phyloP scores from a whole-genome alignment of 2,888 invertebrate genomes.

The Athripsodes cinereus region DNA sequence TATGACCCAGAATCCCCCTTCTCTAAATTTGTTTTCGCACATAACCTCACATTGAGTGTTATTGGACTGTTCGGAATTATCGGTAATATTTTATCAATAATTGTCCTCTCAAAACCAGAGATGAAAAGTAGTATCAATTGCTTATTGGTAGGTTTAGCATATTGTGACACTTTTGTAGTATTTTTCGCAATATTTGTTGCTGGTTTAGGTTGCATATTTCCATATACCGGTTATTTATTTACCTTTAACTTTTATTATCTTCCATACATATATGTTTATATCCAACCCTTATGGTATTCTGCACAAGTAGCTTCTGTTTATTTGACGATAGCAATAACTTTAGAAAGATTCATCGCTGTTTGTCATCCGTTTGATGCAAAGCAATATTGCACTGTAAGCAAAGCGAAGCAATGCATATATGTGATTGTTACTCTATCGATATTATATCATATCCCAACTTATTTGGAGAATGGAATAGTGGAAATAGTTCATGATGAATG shows the following conservation, averaged over 20 bases:
- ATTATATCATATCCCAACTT: conserved; percentile 1
- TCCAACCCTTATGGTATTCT: neutral
- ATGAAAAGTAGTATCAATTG: conserved; percentile 5
- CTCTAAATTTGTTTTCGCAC: neutral
- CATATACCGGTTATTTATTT: neutral
- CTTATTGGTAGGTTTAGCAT: neutral
- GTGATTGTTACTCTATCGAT: neutral
- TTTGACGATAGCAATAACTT: neutral
- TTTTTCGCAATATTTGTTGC: neutral
- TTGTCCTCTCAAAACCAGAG: conserved; percentile 3
- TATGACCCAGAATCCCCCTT: neutral
- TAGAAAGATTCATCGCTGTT: conserved; percentile 4
- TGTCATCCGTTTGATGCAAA: neutral
- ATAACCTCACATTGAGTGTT: neutral
- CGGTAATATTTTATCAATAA: neutral
- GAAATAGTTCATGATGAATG: conserved; percentile 1
- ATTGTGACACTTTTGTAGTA: conserved; percentile 4
- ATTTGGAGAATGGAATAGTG: neutral
- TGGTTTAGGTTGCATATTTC: neutral
- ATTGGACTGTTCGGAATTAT: conserved; percentile 1
- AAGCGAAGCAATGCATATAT: neutral
- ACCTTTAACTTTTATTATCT: neutral
- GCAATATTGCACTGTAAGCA: neutral
- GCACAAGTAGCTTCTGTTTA: conserved; percentile 4
- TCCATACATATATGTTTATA: neutral